Conservation (phyloP, 2,888 invertebrate genomes). For the Tuberolachnus salignus region DNA sequence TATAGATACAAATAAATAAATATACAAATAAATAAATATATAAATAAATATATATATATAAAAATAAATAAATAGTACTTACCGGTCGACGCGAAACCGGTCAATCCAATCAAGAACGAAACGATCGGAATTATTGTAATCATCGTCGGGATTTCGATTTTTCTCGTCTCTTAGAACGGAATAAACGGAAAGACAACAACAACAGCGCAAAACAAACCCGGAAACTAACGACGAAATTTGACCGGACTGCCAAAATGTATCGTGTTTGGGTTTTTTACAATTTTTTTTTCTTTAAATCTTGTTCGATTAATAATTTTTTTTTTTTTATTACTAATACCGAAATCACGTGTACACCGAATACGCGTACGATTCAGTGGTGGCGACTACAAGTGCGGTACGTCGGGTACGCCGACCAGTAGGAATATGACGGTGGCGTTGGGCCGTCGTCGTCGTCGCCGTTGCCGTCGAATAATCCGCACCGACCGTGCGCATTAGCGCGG, state of each 20-base stretch:
- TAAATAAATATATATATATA: no score
- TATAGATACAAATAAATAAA: no score
- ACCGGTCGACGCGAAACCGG: constrained; percentile 4
- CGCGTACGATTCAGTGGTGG: neutral
- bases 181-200: no score
- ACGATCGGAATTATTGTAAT: neutral
- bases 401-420: neutral
- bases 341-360: neutral
- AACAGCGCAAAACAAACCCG: no score
- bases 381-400: constrained; percentile 1
- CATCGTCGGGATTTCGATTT: neutral
- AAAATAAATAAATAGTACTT: constrained; percentile 10
- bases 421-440: neutral
- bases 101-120: constrained; percentile 25
- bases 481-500: constrained; percentile 37
- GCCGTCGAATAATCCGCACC: constrained; percentile 22
- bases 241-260: no score
- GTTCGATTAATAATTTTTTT: no score
- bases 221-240: no score
- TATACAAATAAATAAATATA: no score
- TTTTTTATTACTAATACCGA: neutral
- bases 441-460: constrained; percentile 13
- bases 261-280: no score
- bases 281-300: no score
- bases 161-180: no score